Percentiles rank a stretch among this genome's conserved stretches.
phyloP scores from a whole-genome alignment of 2,113 vertebrate genomes.

The Lepidothrix coronata region DNA sequence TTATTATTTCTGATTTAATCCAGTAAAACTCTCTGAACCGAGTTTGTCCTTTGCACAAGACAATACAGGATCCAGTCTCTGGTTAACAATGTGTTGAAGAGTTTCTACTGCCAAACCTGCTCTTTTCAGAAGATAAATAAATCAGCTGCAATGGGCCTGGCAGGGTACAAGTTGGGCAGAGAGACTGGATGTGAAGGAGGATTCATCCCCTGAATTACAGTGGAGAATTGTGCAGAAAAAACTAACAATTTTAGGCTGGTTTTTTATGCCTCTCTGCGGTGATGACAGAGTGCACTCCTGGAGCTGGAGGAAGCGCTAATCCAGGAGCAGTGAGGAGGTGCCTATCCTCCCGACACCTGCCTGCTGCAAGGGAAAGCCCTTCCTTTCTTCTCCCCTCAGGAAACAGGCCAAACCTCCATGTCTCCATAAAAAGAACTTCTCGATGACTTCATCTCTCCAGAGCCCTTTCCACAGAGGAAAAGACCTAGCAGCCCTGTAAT shows the following conservation, averaged over 20 bases:
- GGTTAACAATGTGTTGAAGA: neutral
- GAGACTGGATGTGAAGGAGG: neutral
- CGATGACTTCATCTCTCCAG: neutral
- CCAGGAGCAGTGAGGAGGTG: neutral
- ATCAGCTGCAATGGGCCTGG: neutral
- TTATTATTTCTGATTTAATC: neutral
- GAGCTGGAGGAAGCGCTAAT: neutral
- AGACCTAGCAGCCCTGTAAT: slow-evolving; percentile 1
- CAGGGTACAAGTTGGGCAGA: neutral
- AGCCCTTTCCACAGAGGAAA: neutral
- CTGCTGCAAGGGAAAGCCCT: neutral
- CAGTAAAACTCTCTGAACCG: neutral
- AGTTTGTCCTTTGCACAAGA: neutral
- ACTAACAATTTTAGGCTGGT: neutral
- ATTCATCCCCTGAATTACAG: neutral
- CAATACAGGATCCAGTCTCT: neutral
- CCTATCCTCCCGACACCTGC: neutral
- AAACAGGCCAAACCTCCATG: neutral
- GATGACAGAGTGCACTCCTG: neutral
- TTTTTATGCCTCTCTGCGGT: neutral
- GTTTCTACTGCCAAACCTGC: neutral
- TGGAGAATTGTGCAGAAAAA: neutral
- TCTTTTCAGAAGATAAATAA: neutral
- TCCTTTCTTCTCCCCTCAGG: neutral
- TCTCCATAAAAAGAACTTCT: slow-evolving; percentile 5